Evolutionary conservation across 2,113 vertebrate species (phyloP), one percentile per base, ranked within the genome.

Genomic region (Conger conger): DNA sequence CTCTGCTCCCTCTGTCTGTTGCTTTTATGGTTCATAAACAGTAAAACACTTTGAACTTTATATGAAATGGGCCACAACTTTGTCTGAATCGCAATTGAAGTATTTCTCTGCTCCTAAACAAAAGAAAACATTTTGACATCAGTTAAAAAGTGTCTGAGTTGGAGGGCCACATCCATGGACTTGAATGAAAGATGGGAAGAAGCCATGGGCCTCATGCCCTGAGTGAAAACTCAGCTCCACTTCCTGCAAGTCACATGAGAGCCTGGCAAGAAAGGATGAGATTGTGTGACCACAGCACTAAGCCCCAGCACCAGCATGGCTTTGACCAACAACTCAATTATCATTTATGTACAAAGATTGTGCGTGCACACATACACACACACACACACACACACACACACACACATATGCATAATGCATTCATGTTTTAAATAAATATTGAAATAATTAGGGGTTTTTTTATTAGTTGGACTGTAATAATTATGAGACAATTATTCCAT

Each of bases 171-270:
- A 8, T 18, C 82, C 82, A 77, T 68, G n/a, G 68, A 9, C 77
- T 35, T 30, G n/a, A 33, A 76, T 77, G 15, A 53, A 83, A 68
- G 68, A 53, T 36, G 5, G 38, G 40, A 57, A 27, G 4, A 79
- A 42, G 33, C 37, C n/a, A 23, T 79, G 15, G 27, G 78, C 78
- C 78, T 79, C 6, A 20, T 79, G 33, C 36, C 15, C 35, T 38
- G 35, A 30, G 77, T 38, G 35, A 38, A 6, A 38, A 38, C 57
- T 60, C 18, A 27, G 11, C 38, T 16, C 38, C 40, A 40, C 68
- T 76, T 76, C 40, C 82, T 76, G 68, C n/a, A 35, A 83, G 82
- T 76, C 30, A 15, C 7, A 13, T 83, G 45, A 50, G 20, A 40
- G 18, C 36, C 23, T 17, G 36, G 9, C 78, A 23, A 7, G 54